Conservation (phyloP, 2,888 invertebrate species). For the Brachyopa scutellaris region DNA sequence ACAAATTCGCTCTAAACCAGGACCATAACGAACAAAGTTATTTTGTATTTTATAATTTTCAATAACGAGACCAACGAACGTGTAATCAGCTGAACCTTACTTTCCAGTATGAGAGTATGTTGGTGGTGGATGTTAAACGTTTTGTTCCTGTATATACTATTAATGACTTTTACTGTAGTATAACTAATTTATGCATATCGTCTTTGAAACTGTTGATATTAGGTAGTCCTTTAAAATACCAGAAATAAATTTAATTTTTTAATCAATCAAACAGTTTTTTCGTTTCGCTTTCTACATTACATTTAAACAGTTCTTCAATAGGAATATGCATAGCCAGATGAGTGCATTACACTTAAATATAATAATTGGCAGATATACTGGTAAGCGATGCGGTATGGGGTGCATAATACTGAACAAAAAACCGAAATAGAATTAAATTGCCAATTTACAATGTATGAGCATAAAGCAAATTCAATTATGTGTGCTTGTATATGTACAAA, state of each 20-base stretch:
- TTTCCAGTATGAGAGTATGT: constrained; percentile 60
- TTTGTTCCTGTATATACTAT: constrained; percentile 21
- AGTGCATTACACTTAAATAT: constrained; percentile 62
- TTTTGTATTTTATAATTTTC: constrained; percentile 29
- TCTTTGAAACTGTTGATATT: constrained; percentile 23
- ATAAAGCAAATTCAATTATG: constrained; percentile 5
- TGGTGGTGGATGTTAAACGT: constrained; percentile 39
- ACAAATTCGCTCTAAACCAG: constrained; percentile 26
- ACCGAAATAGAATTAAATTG: constrained; percentile 36
- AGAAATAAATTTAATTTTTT: too few relatives aligned
- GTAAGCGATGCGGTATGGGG: constrained; percentile 5
- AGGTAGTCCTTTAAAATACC: constrained; percentile 5
- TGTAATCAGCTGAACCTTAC: constrained; percentile 55
- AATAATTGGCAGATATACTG: constrained; percentile 50
- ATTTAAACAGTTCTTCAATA: too few relatives aligned
- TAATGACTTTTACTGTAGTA: constrained; percentile 28
- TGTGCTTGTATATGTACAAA: neutral
- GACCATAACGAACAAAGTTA: neutral
- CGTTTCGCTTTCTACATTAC: too few relatives aligned
- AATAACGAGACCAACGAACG: constrained; percentile 52
- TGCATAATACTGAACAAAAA: constrained; percentile 7
- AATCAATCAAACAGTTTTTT: too few relatives aligned
- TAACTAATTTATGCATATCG: constrained; percentile 1
- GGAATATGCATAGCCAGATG: constrained; percentile 15
- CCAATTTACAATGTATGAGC: constrained; percentile 17